Evolutionary conservation across 2,888 invertebrate genomes (phyloP).

Genomic region (Glaucopsyche alexis): DNA sequence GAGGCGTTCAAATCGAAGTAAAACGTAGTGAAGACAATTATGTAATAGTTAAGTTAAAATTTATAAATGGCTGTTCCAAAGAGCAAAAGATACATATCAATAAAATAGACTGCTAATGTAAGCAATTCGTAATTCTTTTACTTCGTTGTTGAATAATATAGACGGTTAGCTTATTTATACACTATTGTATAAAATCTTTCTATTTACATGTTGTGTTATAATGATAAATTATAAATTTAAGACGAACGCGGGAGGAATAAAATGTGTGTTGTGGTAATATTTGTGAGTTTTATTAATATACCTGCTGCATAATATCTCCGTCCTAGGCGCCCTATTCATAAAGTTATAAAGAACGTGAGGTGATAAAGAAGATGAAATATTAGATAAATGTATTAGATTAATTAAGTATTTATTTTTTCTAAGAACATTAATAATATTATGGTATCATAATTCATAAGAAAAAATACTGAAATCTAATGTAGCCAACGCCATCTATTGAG

Average conservation of each 20-base stretch:
- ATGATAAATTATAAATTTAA: conserved; percentile 67
- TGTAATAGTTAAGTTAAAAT: conserved; percentile 42
- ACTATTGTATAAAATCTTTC: conserved; percentile 80
- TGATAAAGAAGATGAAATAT: no score
- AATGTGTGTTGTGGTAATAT: conserved; percentile 66
- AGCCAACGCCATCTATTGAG: no score
- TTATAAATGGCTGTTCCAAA: conserved; percentile 73
- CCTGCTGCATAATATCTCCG: no score
- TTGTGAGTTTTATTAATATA: neutral
- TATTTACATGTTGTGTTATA: conserved; percentile 78
- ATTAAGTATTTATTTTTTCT: no score
- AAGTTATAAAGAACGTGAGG: no score
- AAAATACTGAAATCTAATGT: no score
- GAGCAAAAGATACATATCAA: conserved; percentile 79
- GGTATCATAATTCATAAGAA: no score
- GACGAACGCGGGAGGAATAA: conserved; percentile 62
- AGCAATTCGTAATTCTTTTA: conserved; percentile 75
- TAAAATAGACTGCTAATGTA: conserved; percentile 77
- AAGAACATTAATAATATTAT: no score
- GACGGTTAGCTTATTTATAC: conserved; percentile 73
- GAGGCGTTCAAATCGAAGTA: conserved; percentile 27
- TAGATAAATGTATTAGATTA: no score
- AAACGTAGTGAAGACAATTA: conserved; percentile 30
- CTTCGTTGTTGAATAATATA: conserved; percentile 75
- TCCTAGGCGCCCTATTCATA: no score